Percentiles rank a stretch among this genome's conserved stretches.
Conservation (phyloP, 2,797 vertebrate species). For the Characodon lateralis region DNA sequence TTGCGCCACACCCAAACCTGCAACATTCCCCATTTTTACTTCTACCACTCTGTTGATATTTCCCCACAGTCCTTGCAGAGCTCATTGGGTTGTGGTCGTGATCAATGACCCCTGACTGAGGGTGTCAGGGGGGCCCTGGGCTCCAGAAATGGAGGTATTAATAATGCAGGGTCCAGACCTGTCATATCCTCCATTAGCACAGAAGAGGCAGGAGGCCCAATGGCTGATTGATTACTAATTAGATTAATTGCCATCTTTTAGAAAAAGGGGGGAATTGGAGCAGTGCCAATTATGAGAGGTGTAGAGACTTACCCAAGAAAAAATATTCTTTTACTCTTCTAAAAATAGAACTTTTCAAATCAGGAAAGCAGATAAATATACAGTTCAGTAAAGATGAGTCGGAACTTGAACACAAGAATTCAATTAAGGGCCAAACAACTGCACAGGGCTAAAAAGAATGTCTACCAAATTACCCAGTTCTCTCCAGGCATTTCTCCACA, state of each 20-base stretch:
- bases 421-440: slow-evolving; percentile 31
- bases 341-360: slow-evolving; percentile 16
- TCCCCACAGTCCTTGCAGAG: slow-evolving; percentile 53
- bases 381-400: slow-evolving; percentile 11
- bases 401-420: slow-evolving; percentile 43
- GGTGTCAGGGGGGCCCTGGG: slow-evolving; percentile 40
- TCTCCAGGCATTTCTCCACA: slow-evolving; percentile 26
- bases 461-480: slow-evolving; percentile 43
- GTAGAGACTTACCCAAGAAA: slow-evolving; percentile 24
- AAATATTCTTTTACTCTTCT: slow-evolving; percentile 20
- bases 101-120: slow-evolving; percentile 78
- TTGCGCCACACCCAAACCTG: slow-evolving; percentile 15
- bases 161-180: slow-evolving; percentile 80
- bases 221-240: slow-evolving; percentile 84
- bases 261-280: slow-evolving; percentile 50
- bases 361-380: slow-evolving; percentile 11
- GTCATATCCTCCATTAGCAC: slow-evolving; percentile 82
- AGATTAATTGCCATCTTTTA: slow-evolving; percentile 80
- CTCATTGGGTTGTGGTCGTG: slow-evolving; percentile 67
- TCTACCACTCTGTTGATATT: slow-evolving; percentile 36
- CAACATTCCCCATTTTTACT: slow-evolving; percentile 17
- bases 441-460: slow-evolving; percentile 25
- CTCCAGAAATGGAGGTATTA: slow-evolving; percentile 81
- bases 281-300: slow-evolving; percentile 22
- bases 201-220: slow-evolving; percentile 62